Evolutionary conservation across 2,113 vertebrate genomes (phyloP).

Genomic region (Bujurquina vittata): DNA sequence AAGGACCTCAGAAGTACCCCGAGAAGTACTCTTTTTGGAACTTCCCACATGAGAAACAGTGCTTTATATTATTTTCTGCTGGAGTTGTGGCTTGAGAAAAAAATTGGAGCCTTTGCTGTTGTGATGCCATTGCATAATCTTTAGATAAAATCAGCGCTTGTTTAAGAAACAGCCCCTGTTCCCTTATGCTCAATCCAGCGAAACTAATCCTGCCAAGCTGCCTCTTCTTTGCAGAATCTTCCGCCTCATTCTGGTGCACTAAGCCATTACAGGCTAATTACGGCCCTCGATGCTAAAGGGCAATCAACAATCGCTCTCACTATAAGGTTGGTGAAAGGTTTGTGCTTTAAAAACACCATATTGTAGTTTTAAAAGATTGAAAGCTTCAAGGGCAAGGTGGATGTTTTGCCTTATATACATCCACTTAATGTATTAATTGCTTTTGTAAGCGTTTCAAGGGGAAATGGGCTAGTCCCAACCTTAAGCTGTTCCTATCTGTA

Average conservation of each 20-base stretch:
- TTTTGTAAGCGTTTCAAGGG: neutral
- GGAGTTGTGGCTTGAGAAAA: neutral
- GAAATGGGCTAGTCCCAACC: neutral
- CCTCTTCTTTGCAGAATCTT: conserved; percentile 7
- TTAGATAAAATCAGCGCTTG: neutral
- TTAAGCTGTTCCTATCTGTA: neutral
- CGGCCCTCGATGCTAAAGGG: neutral
- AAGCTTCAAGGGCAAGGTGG: neutral
- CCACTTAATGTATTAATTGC: neutral
- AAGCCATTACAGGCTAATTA: neutral
- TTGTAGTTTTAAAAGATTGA: neutral
- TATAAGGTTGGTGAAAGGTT: neutral
- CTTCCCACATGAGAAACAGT: neutral
- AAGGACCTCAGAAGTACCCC: neutral
- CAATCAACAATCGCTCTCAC: neutral
- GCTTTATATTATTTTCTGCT: neutral
- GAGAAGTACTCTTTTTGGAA: neutral
- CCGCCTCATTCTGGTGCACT: neutral
- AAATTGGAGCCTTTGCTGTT: neutral
- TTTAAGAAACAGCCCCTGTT: neutral
- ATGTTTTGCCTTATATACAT: neutral
- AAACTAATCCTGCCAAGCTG: neutral
- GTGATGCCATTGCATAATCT: neutral
- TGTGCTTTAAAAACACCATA: neutral
- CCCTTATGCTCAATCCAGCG: neutral